phyloP scores from a whole-genome alignment of 2,113 vertebrate genomes.

The Monopterus albus region DNA sequence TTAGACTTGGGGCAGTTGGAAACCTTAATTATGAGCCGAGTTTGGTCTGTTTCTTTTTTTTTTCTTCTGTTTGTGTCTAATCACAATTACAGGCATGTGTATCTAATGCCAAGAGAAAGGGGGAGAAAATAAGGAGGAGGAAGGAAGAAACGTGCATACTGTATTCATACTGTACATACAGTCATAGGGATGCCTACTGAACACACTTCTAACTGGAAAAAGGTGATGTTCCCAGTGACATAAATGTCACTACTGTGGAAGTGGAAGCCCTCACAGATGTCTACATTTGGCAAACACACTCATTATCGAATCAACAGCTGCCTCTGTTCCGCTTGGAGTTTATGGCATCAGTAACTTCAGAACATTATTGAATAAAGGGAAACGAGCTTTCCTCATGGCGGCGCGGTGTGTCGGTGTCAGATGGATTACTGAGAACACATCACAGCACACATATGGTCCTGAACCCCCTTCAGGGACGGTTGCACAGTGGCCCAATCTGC shows the following conservation, averaged over 20 bases:
- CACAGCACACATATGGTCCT: slow-evolving; percentile 63
- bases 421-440: slow-evolving; percentile 67
- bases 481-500: slow-evolving; percentile 58
- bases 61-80: not conserved
- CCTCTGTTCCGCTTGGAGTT: slow-evolving; percentile 61
- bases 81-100: slow-evolving; percentile 15
- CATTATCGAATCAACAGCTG: slow-evolving; percentile 72
- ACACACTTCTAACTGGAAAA: slow-evolving; percentile 61
- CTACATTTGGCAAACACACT: slow-evolving; percentile 44
- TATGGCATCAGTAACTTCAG: slow-evolving; percentile 57
- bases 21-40: slow-evolving; percentile 2
- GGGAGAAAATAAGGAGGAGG: not conserved
- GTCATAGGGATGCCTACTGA: slow-evolving; percentile 43
- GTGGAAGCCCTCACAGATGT: slow-evolving; percentile 69
- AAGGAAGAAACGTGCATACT: slow-evolving; percentile 11
- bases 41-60: not conserved
- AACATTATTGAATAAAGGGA: slow-evolving; percentile 51
- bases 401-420: slow-evolving; percentile 56
- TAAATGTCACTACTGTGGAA: slow-evolving; percentile 58
- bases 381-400: slow-evolving; percentile 28
- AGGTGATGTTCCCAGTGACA: slow-evolving; percentile 51
- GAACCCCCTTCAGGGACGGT: slow-evolving; percentile 30
- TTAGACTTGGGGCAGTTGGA: not conserved
- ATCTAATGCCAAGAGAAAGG: not conserved
- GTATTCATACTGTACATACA: slow-evolving; percentile 5